A percentile compares a stretch with the other conserved stretches of the same genome.
These are phyloP conservation scores for Asteroscopus sphinx DNA, from an alignment of 2,888 invertebrate genomes.

Conservation along the genomic window DNA sequence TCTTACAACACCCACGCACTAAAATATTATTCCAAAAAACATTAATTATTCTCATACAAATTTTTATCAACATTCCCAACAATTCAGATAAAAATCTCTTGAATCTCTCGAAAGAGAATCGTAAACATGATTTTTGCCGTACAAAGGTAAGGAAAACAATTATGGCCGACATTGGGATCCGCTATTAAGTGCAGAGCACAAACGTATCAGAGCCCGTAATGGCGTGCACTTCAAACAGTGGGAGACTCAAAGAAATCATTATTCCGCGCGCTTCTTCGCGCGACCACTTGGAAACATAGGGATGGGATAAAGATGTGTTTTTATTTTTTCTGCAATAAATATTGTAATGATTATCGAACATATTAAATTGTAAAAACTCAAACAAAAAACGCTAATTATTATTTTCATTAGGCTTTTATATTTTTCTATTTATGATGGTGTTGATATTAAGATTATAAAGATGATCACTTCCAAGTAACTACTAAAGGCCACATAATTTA, in stretches of 20 bases:
- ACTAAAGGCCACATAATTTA: no score
- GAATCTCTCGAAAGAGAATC: slow-evolving; percentile 36
- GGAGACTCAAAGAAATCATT: slow-evolving; percentile 89
- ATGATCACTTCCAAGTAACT: no score
- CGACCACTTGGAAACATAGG: slow-evolving; percentile 86
- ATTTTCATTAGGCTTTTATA: no score
- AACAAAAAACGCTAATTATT: no score
- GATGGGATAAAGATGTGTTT: slow-evolving; percentile 55
- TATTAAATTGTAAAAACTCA: no score
- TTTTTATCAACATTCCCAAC: slow-evolving; percentile 41
- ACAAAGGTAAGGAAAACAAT: slow-evolving; percentile 88
- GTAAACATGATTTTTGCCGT: slow-evolving; percentile 67
- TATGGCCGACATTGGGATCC: slow-evolving; percentile 81
- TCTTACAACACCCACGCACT: no score
- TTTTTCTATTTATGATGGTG: no score
- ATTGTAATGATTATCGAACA: no score
- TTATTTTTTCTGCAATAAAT: not conserved
- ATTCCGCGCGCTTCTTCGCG: slow-evolving; percentile 87
- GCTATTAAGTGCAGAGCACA: slow-evolving; percentile 86
- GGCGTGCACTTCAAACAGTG: slow-evolving; percentile 85
- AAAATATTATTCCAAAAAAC: slow-evolving; percentile 20
- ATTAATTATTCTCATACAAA: slow-evolving; percentile 36
- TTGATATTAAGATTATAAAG: no score
- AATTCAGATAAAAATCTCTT: slow-evolving; percentile 36
- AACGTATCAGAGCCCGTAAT: slow-evolving; percentile 86